Conservation (phyloP, 2,113 vertebrate genomes). For the Cervus canadensis region DNA sequence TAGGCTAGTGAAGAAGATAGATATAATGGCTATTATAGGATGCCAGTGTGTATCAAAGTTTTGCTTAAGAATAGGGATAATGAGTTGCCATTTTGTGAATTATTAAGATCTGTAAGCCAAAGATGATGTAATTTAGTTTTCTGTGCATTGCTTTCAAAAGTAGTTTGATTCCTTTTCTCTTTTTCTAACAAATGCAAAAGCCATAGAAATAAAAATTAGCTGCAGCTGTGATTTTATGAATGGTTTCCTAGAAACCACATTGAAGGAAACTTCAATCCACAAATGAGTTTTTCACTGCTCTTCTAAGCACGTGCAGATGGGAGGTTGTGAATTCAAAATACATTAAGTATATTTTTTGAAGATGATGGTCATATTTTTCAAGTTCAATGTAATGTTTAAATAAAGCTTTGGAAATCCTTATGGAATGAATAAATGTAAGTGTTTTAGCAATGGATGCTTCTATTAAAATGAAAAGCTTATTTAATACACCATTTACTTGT, state of each 20-base stretch:
- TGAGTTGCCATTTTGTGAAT: conserved; percentile 51
- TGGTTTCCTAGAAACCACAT: conserved; percentile 72
- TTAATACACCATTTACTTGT: not conserved
- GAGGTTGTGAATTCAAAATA: conserved; percentile 9
- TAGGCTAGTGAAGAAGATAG: not conserved
- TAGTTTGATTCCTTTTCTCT: conserved; percentile 58
- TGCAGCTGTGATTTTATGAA: conserved; percentile 76
- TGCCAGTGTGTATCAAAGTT: not conserved
- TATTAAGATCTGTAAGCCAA: conserved; percentile 57
- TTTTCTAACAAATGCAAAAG: conserved; percentile 62
- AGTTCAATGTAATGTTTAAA: conserved; percentile 30
- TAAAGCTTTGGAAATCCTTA: not conserved
- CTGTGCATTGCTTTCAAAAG: conserved; percentile 60
- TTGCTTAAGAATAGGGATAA: conserved; percentile 62
- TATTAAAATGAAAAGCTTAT: not conserved
- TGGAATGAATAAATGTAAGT: not conserved
- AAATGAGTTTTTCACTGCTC: conserved; percentile 38
- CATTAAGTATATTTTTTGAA: conserved; percentile 35
- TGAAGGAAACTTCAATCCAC: conserved; percentile 48
- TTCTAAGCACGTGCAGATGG: conserved; percentile 35
- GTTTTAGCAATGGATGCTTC: not conserved
- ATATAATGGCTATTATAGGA: not conserved
- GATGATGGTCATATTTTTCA: not conserved
- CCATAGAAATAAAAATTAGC: conserved; percentile 73
- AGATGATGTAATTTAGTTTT: conserved; percentile 56